A percentile compares a stretch with the other conserved stretches of the same genome.
Evolutionary conservation across 2,113 vertebrate species (phyloP).

Genomic region (Tursiops truncatus): DNA sequence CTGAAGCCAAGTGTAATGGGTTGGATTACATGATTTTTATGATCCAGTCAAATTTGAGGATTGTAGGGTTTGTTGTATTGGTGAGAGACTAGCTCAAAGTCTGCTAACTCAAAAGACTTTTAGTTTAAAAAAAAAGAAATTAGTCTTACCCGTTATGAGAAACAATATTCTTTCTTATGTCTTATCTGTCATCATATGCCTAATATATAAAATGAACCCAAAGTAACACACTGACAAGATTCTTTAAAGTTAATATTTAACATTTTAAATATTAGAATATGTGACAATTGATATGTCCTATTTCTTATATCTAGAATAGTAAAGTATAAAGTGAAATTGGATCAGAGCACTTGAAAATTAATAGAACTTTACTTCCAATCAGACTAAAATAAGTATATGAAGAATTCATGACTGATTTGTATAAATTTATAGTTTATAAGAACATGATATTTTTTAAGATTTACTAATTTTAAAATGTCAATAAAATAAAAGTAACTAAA

Average conservation of each 20-base stretch:
- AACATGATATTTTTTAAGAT: neutral
- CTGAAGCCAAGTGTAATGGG: neutral
- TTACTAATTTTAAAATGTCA: neutral
- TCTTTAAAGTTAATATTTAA: conserved; percentile 58
- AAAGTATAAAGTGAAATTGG: conserved; percentile 31
- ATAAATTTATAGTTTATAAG: conserved; percentile 15
- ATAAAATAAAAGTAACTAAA: conserved; percentile 21
- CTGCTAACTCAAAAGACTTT: neutral
- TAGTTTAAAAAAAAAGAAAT: neutral
- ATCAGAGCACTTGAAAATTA: neutral
- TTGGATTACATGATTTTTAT: neutral
- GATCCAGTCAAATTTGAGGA: neutral
- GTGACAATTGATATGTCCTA: conserved; percentile 10
- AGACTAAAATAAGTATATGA: neutral
- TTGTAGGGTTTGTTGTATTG: neutral
- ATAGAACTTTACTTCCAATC: conserved; percentile 30
- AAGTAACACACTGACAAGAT: neutral
- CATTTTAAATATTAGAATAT: conserved; percentile 21
- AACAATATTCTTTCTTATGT: neutral
- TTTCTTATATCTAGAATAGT: neutral
- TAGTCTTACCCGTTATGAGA: neutral
- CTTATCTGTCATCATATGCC: neutral
- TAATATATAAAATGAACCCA: neutral
- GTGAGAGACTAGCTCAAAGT: conserved; percentile 7
- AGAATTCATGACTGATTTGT: neutral